Percentiles rank a stretch among this genome's conserved stretches.
Evolutionary conservation across 2,797 vertebrate species (phyloP).

Genomic region (Phaenicophaeus curvirostris): DNA sequence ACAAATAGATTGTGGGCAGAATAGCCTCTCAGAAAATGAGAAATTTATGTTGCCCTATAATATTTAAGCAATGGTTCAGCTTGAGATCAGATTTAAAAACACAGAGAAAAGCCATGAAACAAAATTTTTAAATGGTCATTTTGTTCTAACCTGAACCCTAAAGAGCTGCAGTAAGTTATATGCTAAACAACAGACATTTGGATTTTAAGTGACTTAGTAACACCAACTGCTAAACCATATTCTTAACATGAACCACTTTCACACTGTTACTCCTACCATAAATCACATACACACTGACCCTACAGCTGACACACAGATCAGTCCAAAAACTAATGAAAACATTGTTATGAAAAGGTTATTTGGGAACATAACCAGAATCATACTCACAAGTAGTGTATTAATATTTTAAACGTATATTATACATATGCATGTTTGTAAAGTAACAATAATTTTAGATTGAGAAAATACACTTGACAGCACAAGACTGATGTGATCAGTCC

Average conservation of each 20-base stretch:
- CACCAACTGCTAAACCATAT: background rate
- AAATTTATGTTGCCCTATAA: background rate
- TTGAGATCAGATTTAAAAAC: background rate
- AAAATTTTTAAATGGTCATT: background rate
- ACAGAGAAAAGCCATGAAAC: background rate
- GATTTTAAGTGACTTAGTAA: background rate
- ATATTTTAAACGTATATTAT: background rate
- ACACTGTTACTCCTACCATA: background rate
- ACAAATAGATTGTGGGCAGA: background rate
- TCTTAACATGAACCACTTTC: background rate
- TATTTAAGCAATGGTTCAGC: background rate
- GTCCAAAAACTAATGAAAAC: background rate
- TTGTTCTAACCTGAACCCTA: background rate
- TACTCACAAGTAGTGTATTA: background rate
- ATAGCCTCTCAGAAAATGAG: background rate
- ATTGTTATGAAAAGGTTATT: background rate
- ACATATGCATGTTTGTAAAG: background rate
- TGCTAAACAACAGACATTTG: background rate
- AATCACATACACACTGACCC: background rate
- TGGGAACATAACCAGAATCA: background rate
- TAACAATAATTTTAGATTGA: background rate
- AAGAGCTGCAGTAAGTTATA: background rate
- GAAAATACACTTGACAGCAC: background rate
- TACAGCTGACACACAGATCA: background rate
- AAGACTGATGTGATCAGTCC: background rate